Conservation (phyloP, 2,797 vertebrate species). For the Malacoraja senta region DNA sequence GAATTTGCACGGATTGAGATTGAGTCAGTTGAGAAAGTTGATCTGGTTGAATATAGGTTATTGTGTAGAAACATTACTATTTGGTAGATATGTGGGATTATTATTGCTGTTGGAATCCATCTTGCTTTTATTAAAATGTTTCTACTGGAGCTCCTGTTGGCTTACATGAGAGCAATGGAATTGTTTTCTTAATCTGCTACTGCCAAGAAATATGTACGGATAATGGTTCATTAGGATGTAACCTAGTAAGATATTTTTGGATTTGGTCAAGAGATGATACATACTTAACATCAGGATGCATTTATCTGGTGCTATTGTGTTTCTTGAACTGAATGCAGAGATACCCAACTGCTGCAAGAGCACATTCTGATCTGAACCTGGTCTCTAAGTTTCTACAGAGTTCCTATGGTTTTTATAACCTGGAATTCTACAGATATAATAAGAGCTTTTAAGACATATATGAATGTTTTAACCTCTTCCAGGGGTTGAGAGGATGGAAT, state of each 20-base stretch:
- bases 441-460: background rate
- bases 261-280: background rate
- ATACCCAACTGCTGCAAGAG: background rate
- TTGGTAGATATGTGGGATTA: no score
- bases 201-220: background rate
- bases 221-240: background rate
- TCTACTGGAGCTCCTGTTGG: no score
- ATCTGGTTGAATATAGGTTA: no score
- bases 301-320: background rate
- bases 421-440: background rate
- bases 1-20: no score
- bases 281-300: background rate
- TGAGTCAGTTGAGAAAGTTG: no score
- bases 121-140: no score
- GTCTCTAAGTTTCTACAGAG: background rate
- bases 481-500: no score
- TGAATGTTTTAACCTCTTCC: no score
- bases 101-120: no score
- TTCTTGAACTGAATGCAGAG: background rate
- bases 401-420: background rate
- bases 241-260: background rate
- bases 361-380: background rate
- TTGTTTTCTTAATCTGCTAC: background rate
- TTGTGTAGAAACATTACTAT: no score
- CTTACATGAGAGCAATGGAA: no score